phyloP scores from a whole-genome alignment of 2,797 vertebrate species.

The Sebastes taczanowskii region DNA sequence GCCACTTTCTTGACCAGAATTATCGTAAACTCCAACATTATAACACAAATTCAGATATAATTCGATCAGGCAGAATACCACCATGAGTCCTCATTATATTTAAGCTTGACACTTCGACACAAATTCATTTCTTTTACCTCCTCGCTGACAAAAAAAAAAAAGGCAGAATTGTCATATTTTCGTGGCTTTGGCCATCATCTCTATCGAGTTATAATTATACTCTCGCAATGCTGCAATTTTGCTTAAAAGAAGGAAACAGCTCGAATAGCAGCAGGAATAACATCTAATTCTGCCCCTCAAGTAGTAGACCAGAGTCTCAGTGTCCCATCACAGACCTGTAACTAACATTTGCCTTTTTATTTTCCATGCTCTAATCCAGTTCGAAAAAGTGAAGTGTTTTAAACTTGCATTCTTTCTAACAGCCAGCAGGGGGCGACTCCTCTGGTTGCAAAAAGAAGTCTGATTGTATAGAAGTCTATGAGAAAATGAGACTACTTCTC shows the following conservation, averaged over 20 bases:
- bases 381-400: no score
- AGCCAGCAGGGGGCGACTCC: no score
- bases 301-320: no score
- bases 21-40: background rate
- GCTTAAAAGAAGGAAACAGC: background rate
- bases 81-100: constrained; percentile 19
- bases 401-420: no score
- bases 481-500: no score
- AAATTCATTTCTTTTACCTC: background rate
- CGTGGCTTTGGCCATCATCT: background rate
- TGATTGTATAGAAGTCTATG: no score
- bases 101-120: background rate
- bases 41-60: constrained; percentile 1
- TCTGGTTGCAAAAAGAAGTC: no score
- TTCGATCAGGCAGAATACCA: background rate
- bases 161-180: background rate
- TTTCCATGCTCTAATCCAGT: background rate
- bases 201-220: background rate
- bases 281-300: background rate
- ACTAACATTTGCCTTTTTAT: no score
- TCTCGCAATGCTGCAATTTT: background rate
- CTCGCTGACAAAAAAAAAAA: no score
- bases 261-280: background rate
- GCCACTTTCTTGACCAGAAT: background rate
- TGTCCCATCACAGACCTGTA: no score